These are phyloP conservation scores for Andrena bucephala DNA, from an alignment of 2,888 invertebrate species.

Conservation along the genomic window DNA sequence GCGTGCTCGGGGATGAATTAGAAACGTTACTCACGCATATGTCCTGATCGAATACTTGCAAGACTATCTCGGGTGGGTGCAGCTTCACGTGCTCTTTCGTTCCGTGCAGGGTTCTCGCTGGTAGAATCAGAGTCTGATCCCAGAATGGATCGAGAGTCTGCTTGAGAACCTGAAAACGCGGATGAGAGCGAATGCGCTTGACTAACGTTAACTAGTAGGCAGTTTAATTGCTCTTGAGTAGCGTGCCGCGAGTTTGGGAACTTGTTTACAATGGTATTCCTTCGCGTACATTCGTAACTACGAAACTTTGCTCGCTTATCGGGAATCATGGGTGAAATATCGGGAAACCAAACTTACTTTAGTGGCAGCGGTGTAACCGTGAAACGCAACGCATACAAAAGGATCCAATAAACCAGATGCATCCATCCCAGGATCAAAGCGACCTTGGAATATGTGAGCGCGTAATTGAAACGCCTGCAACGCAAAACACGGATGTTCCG, in stretches of 20 bases:
- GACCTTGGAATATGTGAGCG: conserved; percentile 90
- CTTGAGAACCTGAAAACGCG: conserved; percentile 77
- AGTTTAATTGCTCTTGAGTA: not conserved
- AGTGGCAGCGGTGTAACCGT: conserved; percentile 83
- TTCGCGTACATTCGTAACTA: not conserved
- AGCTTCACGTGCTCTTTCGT: conserved; percentile 81
- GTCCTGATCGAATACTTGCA: conserved; percentile 86
- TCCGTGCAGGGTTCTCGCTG: conserved; percentile 84
- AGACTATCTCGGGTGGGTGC: conserved; percentile 83
- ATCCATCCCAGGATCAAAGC: conserved; percentile 87
- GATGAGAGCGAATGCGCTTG: too few relatives aligned
- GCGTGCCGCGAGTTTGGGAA: not conserved
- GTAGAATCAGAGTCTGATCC: conserved; percentile 87
- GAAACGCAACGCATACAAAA: conserved; percentile 84
- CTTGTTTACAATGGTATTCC: not conserved
- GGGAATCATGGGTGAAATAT: conserved; percentile 20
- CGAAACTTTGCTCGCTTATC: not conserved
- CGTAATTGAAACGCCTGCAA: conserved; percentile 87
- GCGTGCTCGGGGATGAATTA: not conserved
- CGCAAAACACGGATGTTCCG: conserved; percentile 50
- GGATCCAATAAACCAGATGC: conserved; percentile 86
- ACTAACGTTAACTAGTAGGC: not conserved
- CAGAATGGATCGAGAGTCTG: conserved; percentile 87
- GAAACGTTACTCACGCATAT: conserved; percentile 80
- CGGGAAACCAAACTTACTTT: conserved; percentile 78